These are phyloP conservation scores for Echiichthys vipera DNA, from an alignment of 2,797 vertebrate species.

Conservation along the genomic window DNA sequence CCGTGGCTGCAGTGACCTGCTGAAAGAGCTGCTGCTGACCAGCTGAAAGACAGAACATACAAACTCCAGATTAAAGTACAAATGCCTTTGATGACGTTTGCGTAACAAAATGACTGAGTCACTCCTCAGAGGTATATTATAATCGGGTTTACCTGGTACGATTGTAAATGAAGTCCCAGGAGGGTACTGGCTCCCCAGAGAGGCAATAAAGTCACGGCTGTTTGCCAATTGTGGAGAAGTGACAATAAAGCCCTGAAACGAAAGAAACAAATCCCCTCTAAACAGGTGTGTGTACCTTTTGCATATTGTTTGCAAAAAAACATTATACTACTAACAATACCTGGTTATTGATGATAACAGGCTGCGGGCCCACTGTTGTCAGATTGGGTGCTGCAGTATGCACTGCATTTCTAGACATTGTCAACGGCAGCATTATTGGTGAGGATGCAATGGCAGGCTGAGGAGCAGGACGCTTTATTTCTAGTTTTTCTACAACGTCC, in stretches of 20 bases:
- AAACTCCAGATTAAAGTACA: background rate
- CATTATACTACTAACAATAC: constrained; percentile 37
- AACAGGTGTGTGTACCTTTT: background rate
- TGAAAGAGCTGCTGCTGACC: constrained; percentile 73
- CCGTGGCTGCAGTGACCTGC: constrained; percentile 50
- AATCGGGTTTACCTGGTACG: constrained; percentile 67
- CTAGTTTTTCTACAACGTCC: constrained; percentile 39
- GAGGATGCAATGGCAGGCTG: constrained; percentile 74
- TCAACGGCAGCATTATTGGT: constrained; percentile 78
- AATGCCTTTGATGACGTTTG: background rate
- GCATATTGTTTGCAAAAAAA: background rate
- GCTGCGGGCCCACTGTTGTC: constrained; percentile 77
- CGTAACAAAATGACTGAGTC: background rate
- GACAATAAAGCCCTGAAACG: constrained; percentile 77
- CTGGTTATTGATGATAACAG: constrained; percentile 80
- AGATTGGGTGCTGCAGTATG: constrained; percentile 45
- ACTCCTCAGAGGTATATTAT: background rate
- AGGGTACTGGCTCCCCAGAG: constrained; percentile 70
- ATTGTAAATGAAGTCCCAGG: constrained; percentile 76
- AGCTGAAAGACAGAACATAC: constrained; percentile 54
- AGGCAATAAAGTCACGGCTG: constrained; percentile 69
- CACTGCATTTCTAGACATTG: constrained; percentile 68
- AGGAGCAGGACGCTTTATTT: constrained; percentile 53
- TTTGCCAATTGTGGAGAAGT: constrained; percentile 68
- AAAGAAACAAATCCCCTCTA: background rate